phyloP scores from a whole-genome alignment of 2,888 invertebrate species.

The Synanthedon tipuliformis region DNA sequence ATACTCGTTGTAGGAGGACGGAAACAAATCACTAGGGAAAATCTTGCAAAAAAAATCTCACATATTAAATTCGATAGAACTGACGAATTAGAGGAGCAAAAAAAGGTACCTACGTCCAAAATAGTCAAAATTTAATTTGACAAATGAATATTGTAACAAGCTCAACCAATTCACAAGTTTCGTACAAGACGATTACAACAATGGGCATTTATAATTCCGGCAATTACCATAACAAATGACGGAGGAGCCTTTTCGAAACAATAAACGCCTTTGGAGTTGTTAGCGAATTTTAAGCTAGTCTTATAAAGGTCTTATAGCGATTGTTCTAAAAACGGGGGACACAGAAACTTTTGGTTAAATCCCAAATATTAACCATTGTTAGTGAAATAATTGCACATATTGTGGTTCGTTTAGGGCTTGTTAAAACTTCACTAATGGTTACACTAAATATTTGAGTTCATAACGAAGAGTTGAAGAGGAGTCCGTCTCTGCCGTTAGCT shows the following conservation, averaged over 20 bases:
- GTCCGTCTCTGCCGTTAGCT: no score
- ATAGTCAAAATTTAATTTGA: not conserved
- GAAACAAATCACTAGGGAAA: no score
- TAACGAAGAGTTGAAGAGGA: no score
- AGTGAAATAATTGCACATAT: no score
- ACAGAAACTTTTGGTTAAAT: not conserved
- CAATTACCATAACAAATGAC: constrained; percentile 21
- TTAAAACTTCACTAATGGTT: not conserved
- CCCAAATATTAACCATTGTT: not conserved
- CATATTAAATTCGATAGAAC: no score
- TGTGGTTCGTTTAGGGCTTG: not conserved
- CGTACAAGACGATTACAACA: constrained; percentile 7
- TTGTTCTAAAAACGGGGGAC: constrained; percentile 5
- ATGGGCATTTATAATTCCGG: constrained; percentile 19
- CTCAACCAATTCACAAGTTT: constrained; percentile 5
- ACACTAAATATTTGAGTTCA: no score
- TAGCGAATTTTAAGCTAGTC: constrained; percentile 19
- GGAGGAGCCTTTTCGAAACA: constrained; percentile 9
- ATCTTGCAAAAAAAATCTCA: no score
- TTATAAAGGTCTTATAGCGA: constrained; percentile 16
- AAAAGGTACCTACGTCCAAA: no score
- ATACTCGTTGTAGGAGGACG: no score
- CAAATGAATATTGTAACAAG: not conserved
- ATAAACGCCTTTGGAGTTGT: constrained; percentile 15
- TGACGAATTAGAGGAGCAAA: no score